phyloP scores from a whole-genome alignment of 2,888 invertebrate genomes.

The Apoda limacodes region DNA sequence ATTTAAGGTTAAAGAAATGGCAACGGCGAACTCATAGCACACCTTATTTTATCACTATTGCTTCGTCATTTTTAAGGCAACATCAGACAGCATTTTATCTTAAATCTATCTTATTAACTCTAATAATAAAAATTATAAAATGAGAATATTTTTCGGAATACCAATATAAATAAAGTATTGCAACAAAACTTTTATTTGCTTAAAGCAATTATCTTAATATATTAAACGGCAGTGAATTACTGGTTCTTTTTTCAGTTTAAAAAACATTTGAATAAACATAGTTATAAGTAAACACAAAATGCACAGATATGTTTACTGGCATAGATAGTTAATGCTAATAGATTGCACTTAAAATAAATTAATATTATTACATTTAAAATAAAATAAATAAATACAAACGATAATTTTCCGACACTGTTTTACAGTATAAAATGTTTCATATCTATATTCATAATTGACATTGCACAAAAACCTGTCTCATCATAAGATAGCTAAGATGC shows the following conservation, averaged over 20 bases:
- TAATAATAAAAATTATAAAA: constrained; percentile 21
- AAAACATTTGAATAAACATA: constrained; percentile 18
- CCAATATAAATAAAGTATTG: constrained; percentile 39
- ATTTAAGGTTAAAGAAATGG: no score
- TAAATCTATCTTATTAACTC: constrained; percentile 11
- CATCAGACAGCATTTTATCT: no score
- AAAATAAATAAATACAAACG: no score
- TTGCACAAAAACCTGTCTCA: no score
- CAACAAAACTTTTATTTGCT: constrained; percentile 41
- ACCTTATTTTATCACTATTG: no score
- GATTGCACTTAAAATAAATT: constrained; percentile 37
- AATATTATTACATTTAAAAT: constrained; percentile 16
- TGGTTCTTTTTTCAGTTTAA: constrained; percentile 50
- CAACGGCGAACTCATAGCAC: no score
- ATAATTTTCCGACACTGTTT: no score
- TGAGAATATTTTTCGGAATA: constrained; percentile 41
- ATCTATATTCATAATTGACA: no score
- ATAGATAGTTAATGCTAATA: constrained; percentile 33
- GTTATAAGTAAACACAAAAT: constrained; percentile 33
- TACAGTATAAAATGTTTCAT: no score
- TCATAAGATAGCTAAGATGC: no score
- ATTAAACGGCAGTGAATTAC: constrained; percentile 55
- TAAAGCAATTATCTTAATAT: constrained; percentile 41
- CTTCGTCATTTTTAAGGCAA: no score
- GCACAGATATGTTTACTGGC: constrained; percentile 15